Evolutionary conservation across 2,797 vertebrate species (phyloP).

Genomic region (Amblyopsis hoosieri): DNA sequence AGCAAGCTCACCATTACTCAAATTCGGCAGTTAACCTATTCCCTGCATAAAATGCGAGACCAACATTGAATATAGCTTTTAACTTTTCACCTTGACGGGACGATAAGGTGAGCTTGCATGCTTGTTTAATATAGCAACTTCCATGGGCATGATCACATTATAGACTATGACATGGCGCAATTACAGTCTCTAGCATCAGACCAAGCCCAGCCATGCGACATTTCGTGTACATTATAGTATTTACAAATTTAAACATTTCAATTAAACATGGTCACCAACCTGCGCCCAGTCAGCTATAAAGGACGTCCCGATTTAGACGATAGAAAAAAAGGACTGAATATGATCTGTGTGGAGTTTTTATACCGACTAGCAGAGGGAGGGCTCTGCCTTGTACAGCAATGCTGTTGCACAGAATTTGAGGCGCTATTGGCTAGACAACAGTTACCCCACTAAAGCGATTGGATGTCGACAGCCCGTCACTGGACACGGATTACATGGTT

Average conservation of each 20-base stretch:
- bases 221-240: too few species aligned
- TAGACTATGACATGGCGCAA: too few species aligned
- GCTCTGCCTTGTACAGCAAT: constrained; percentile 37
- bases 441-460: constrained; percentile 50
- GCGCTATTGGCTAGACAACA: constrained; percentile 65
- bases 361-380: constrained; percentile 62
- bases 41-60: too few species aligned
- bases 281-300: constrained; percentile 38
- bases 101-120: too few species aligned
- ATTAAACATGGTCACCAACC: constrained; percentile 47
- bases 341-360: constrained; percentile 62
- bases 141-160: too few species aligned
- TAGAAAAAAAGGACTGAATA: constrained; percentile 74
- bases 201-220: background rate
- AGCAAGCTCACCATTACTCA: background rate
- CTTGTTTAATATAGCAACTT: too few species aligned
- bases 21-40: too few species aligned
- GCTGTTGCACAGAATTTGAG: constrained; percentile 39
- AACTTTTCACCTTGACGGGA: too few species aligned
- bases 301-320: constrained; percentile 53
- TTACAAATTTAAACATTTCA: background rate
- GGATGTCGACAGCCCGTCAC: constrained; percentile 48
- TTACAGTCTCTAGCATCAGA: too few species aligned
- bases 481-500: constrained; percentile 41
- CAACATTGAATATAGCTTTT: too few species aligned